These are phyloP conservation scores for Oncorhynchus tshawytscha DNA, from an alignment of 2,113 vertebrate species.

Conservation along the genomic window DNA sequence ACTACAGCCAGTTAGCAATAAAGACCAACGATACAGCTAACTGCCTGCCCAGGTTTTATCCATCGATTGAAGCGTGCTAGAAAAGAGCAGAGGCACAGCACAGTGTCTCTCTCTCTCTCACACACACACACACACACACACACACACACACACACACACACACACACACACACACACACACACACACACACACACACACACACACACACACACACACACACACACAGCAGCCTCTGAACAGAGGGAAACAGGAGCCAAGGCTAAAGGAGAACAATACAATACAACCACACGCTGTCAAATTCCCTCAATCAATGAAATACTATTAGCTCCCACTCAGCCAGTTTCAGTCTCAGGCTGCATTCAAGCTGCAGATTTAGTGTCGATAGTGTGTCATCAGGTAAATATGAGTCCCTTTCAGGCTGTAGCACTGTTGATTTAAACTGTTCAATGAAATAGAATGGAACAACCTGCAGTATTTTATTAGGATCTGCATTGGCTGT, in stretches of 20 bases:
- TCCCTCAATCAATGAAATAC: conserved; percentile 41
- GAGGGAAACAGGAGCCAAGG: conserved; percentile 22
- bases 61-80: conserved; percentile 50
- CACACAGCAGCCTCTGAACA: conserved; percentile 31
- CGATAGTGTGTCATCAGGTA: neutral
- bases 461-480: too few relatives aligned
- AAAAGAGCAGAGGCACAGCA: conserved; percentile 14
- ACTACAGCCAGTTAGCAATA: conserved; percentile 54
- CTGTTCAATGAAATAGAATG: too few relatives aligned
- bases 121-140: neutral
- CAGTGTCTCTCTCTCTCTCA: neutral
- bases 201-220: neutral
- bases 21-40: conserved; percentile 37
- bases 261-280: conserved; percentile 48
- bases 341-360: neutral
- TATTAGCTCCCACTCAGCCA: conserved; percentile 32
- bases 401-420: too few relatives aligned
- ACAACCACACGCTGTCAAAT: conserved; percentile 10
- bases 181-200: neutral
- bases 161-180: neutral
- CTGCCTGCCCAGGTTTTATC: neutral
- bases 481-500: too few relatives aligned
- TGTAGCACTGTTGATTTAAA: too few relatives aligned
- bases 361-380: neutral
- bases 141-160: neutral